A percentile compares a stretch with the other conserved stretches of the same genome.
phyloP scores from a whole-genome alignment of 2,888 invertebrate genomes.

The Hydroisotoma schaefferi region DNA sequence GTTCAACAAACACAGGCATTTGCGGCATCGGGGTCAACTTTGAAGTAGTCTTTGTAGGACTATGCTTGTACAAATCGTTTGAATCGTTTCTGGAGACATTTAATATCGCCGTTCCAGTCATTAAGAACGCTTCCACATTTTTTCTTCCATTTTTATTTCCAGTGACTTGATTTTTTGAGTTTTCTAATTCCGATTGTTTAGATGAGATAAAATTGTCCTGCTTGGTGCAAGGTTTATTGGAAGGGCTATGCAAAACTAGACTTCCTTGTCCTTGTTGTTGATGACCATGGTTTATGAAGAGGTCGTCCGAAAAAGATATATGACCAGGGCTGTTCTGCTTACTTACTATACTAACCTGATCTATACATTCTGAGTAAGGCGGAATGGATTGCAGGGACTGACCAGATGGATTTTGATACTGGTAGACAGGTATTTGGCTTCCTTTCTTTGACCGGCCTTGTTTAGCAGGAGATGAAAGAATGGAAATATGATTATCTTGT shows the following conservation, averaged over 20 bases:
- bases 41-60: constrained; percentile 45
- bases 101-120: constrained; percentile 94
- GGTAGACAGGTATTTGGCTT: constrained; percentile 44
- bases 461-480: constrained; percentile 31
- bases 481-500: constrained; percentile 24
- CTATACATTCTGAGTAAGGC: constrained; percentile 29
- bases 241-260: constrained; percentile 7
- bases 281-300: constrained; percentile 47
- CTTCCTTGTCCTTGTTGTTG: constrained; percentile 17
- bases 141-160: constrained; percentile 44
- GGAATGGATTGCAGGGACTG: constrained; percentile 6
- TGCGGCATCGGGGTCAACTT: constrained; percentile 46
- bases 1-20: constrained; percentile 39
- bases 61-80: constrained; percentile 42
- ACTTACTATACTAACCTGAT: constrained; percentile 15
- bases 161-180: background rate
- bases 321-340: constrained; percentile 32
- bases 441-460: constrained; percentile 26
- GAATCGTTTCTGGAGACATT: constrained; percentile 68
- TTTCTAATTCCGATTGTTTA: background rate
- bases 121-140: constrained; percentile 87
- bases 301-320: constrained; percentile 46
- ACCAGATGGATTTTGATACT: constrained; percentile 24
- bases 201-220: background rate
- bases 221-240: constrained; percentile 1